Evolutionary conservation across 2,797 vertebrate genomes (phyloP).

Genomic region (Chaetodon trifasciatus): DNA sequence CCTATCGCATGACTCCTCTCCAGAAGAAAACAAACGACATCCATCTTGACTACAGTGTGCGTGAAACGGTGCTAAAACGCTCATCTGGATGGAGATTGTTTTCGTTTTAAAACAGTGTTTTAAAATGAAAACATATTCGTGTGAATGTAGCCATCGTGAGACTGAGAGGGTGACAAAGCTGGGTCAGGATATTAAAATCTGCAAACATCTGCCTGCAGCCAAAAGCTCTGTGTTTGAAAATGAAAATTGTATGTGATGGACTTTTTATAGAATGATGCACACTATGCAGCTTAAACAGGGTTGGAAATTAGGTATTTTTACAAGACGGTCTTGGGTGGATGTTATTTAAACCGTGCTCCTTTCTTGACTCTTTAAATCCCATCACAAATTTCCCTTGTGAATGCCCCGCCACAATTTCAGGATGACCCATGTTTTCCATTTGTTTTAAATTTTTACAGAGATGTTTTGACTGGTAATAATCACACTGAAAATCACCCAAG

Average conservation of each 20-base stretch:
- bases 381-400: constrained; percentile 53
- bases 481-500: constrained; percentile 43
- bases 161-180: constrained; percentile 45
- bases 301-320: constrained; percentile 39
- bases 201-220: constrained; percentile 52
- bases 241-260: constrained; percentile 26
- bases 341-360: constrained; percentile 39
- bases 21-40: too few species aligned
- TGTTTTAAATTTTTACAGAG: constrained; percentile 41
- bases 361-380: constrained; percentile 51
- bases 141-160: constrained; percentile 13
- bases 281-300: constrained; percentile 34
- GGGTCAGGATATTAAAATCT: constrained; percentile 46
- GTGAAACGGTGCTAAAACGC: too few species aligned
- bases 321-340: constrained; percentile 6
- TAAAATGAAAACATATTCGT: too few species aligned
- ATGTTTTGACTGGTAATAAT: constrained; percentile 68
- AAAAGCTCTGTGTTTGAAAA: constrained; percentile 38
- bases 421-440: constrained; percentile 57
- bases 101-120: too few species aligned
- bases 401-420: constrained; percentile 20
- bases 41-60: too few species aligned
- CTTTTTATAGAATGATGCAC: constrained; percentile 42
- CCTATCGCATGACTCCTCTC: too few species aligned
- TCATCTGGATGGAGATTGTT: too few species aligned